A percentile compares a stretch with the other conserved stretches of the same genome.
Conservation (phyloP, 2,113 vertebrate species). For the Psittacula cyanocephala region DNA sequence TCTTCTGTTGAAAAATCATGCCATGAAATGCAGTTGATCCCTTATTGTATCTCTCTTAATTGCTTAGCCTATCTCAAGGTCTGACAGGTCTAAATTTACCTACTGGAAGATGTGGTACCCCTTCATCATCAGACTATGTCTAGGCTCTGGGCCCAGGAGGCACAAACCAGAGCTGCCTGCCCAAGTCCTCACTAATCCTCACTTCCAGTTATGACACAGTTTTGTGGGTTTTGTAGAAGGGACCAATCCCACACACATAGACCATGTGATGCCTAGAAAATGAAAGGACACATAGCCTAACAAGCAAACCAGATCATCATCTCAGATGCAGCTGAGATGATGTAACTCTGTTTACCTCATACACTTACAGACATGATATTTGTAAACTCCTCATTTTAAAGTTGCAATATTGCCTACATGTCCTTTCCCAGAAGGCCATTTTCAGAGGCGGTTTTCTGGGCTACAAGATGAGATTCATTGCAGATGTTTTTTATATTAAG, state of each 20-base stretch:
- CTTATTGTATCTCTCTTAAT: background rate
- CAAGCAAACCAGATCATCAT: rapidly evolving
- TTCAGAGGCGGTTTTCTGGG: background rate
- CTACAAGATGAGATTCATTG: background rate
- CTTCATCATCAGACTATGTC: background rate
- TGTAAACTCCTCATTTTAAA: background rate
- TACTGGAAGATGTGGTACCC: background rate
- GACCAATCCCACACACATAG: background rate
- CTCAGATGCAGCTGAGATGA: background rate
- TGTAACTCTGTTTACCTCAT: background rate
- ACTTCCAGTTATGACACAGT: background rate
- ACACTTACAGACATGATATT: background rate
- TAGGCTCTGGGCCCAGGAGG: background rate
- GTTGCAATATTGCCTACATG: background rate
- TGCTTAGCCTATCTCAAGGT: background rate
- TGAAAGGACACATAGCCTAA: background rate
- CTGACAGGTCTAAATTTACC: background rate
- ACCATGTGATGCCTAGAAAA: background rate
- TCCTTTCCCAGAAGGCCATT: background rate
- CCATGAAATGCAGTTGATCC: background rate
- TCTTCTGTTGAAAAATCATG: background rate
- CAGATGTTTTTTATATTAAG: background rate
- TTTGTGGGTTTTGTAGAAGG: background rate
- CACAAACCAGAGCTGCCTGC: background rate
- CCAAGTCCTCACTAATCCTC: background rate